Conservation (phyloP, 30 jellyfish, hydroid and myxozoan species). For the Turritopsis rubra region DNA sequence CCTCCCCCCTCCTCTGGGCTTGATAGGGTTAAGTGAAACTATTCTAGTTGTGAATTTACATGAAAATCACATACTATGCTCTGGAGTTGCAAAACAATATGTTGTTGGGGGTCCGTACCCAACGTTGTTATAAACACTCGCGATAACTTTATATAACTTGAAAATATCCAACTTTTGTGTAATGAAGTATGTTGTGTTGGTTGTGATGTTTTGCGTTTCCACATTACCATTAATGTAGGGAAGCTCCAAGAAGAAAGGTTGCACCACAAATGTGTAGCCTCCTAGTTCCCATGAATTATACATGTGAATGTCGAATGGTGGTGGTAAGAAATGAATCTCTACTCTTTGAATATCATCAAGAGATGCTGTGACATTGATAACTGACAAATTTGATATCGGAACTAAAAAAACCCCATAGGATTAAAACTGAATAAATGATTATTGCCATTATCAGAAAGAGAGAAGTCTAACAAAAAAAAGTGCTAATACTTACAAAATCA, state of each 20-base stretch:
- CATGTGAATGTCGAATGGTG: not conserved
- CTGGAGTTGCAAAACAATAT: not conserved
- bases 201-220: not conserved
- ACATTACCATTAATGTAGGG: not conserved
- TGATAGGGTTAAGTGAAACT: too few relatives aligned
- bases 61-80: not conserved
- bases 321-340: not conserved
- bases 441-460: too few relatives aligned
- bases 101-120: not conserved
- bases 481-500: too few relatives aligned
- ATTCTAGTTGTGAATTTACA: too few relatives aligned
- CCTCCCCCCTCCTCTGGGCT: too few relatives aligned
- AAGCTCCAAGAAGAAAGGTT: not conserved
- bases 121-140: not conserved
- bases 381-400: not conserved
- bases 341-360: not conserved
- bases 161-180: not conserved
- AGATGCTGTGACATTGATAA: not conserved
- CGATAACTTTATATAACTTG: not conserved
- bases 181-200: not conserved
- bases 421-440: too few relatives aligned
- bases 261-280: not conserved
- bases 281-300: not conserved
- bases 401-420: not conserved
- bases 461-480: too few relatives aligned